Base-by-base conservation (phyloP, 2,888 invertebrate genomes). In the Oxystoma pomonae region DNA sequence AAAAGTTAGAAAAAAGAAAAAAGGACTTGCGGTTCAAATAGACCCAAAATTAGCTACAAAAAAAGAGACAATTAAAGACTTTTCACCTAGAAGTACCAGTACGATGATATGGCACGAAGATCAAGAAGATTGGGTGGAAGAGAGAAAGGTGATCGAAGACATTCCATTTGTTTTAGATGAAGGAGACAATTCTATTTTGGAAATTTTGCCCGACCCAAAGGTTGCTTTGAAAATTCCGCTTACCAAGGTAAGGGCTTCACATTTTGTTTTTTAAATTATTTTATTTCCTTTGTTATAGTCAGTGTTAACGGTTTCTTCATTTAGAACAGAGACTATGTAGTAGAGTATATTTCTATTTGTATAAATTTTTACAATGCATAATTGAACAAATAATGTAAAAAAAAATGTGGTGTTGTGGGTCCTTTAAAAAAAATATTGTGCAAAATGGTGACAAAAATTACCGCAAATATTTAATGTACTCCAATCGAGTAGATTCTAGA, bases 111-210 rank as follows among this genome's bases (percentile, higher is more conserved):
- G 16, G 61, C 61, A 65, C 59, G 60, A 71, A 63, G 71, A 70
- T 65, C 67, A 70, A 21, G 68, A 70, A n/a, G 68, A 74, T 66
- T 76, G 75, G 76, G 70, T 75, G 7, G 71, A 70, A 55, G 66
- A 65, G 49, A 65, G 63, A 9, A 63, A 65, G 56, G 65, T 69
- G 20, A 68, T 76, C 22, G 76, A 78, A 68, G 76, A 78, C 59
- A 72, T 77, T 58, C 78, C 78, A 12, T 76, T 79, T 66, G 76
- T 75, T 16, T 69, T 80, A 55, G 81, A 80, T 52, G 81, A 81
- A 63, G 75, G 76, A 55, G 81, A 80, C 60, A 74, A 77, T 70
- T 75, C 74, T 19, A 71, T 73, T 1, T 67, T 79, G 53, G 79
- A 80, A 66, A 72, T 71, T 20, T 67, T 77, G 57, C 70, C 72